A percentile compares a stretch with the other conserved stretches of the same genome.
These are phyloP conservation scores for Montifringilla adamsi DNA, from an alignment of 2,113 vertebrate species.

Conservation along the genomic window DNA sequence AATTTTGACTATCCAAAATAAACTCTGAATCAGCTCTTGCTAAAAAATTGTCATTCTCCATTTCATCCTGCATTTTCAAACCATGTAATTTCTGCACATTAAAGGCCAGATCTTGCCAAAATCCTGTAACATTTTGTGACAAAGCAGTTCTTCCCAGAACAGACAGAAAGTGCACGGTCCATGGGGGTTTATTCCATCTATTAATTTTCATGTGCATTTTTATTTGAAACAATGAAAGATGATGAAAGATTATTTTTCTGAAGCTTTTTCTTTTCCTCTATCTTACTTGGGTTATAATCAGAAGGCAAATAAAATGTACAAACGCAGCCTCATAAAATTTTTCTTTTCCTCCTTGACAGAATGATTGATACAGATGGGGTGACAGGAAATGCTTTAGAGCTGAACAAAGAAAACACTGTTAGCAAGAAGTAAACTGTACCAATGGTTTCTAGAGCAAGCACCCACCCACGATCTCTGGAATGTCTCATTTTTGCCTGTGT, in stretches of 20 bases:
- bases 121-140: background rate
- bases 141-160: background rate
- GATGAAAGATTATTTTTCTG: fast-evolving
- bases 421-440: constrained; percentile 9
- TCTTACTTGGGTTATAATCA: background rate
- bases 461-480: background rate
- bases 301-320: background rate
- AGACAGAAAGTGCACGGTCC: background rate
- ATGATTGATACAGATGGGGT: background rate
- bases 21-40: background rate
- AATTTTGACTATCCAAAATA: background rate
- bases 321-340: background rate
- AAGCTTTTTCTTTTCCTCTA: background rate
- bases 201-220: background rate
- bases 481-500: background rate
- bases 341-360: background rate
- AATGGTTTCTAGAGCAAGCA: background rate
- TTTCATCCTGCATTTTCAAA: background rate
- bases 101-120: background rate
- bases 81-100: background rate
- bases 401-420: constrained; percentile 24
- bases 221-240: background rate
- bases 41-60: background rate
- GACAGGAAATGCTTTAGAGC: background rate
- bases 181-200: background rate